Evolutionary conservation across 2,888 invertebrate species (phyloP).

Genomic region (Camptogramma bilineatum): DNA sequence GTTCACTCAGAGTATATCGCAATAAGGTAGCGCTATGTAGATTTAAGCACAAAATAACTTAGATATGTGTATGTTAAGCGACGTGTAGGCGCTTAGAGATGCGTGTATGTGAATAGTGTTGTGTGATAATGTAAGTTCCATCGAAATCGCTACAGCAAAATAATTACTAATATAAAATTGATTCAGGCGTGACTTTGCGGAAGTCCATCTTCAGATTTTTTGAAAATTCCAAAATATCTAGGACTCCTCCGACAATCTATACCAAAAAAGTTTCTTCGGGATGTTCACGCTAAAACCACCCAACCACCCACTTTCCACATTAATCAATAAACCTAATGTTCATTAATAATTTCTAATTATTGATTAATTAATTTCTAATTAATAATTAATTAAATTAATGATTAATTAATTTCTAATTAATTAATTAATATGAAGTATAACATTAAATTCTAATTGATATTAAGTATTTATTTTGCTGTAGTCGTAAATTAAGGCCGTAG

Average conservation of each 20-base stretch:
- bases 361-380: too few relatives aligned
- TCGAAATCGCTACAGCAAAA: constrained; percentile 18
- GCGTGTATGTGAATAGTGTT: constrained; percentile 21
- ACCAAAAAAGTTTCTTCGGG: too few relatives aligned
- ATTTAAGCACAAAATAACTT: constrained; percentile 25
- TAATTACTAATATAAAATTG: not conserved
- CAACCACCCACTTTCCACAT: too few relatives aligned
- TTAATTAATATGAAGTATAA: too few relatives aligned
- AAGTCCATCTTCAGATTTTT: too few relatives aligned
- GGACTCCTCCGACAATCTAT: too few relatives aligned
- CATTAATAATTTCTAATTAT: too few relatives aligned
- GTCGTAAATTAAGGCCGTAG: constrained; percentile 11
- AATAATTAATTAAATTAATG: too few relatives aligned
- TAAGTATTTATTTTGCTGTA: constrained; percentile 16
- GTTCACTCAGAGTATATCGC: constrained; percentile 5
- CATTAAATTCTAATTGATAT: not conserved
- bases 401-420: not conserved
- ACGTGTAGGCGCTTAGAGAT: constrained; percentile 25
- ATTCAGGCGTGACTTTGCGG: too few relatives aligned
- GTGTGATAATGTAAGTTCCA: constrained; percentile 20
- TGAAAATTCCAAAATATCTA: too few relatives aligned
- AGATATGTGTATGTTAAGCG: constrained; percentile 19
- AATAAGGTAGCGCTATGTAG: constrained; percentile 23
- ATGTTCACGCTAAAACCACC: too few relatives aligned
- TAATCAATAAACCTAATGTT: too few relatives aligned